Evolutionary conservation across 2,888 invertebrate genomes (phyloP), one percentile per base, ranked within the genome.

Genomic region (Plebejus melissa): DNA sequence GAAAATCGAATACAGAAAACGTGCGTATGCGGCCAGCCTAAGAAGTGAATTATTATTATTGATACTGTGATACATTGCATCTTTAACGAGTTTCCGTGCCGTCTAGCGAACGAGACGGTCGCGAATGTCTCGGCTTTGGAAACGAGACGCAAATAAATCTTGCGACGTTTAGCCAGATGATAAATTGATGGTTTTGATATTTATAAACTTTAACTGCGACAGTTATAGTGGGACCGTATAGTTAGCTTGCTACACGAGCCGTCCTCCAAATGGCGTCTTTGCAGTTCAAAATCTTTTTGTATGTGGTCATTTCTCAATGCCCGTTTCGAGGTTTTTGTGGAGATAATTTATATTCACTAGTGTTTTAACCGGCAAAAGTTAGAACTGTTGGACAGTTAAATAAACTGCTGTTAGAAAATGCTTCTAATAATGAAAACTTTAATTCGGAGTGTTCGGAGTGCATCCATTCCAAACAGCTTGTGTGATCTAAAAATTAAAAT

Each of bases 91-190:
- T 65, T 65, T 32, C 65, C 32, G 13, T 65, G 13, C 13, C 65
- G 65, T 65, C 65, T 65, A 65, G 32, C 65, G 32, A 28, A 65
- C 11, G 65, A 65, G 65, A 83, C 83, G 84, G 77, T 86, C 84
- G 87, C 87, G 83, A 88, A 86, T 80, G 82, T 81, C 79, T 80
- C 79, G 86, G 86, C 87, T 88, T 85, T 84, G 80, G 80, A 77
- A 80, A 65, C 83, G 85, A 88, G 86, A 87, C 85, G 81, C 79
- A 82, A 83, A 82, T 85, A 80, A 83, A 85, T 86, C 82, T 84
- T 85, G 65, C 69, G 65, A 13, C 65, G 65, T 65, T 65, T 65
- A 65, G 32, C 65, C 32, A 32, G 82, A 79, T 78, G 85, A 85
- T 87, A 86, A 85, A 65, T 65, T 32, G 65, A 60, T 0, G 46